These are phyloP conservation scores for Galemys pyrenaicus DNA, from an alignment of 2,113 vertebrate genomes.

Conservation along the genomic window DNA sequence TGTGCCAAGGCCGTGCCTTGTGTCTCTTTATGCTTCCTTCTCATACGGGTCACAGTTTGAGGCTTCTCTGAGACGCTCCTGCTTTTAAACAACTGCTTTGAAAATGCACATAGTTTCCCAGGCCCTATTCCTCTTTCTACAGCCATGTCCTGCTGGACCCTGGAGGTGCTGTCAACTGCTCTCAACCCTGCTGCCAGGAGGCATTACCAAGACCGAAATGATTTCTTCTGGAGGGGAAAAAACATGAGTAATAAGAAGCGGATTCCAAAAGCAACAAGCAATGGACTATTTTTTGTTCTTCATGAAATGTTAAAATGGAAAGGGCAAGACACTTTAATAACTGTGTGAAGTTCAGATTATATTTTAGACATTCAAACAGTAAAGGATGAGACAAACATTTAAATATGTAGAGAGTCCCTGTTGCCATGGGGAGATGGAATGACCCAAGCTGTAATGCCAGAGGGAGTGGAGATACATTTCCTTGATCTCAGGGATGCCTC, in stretches of 20 bases:
- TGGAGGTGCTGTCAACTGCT: constrained; percentile 81
- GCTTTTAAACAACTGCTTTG: background rate
- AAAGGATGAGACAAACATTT: constrained; percentile 2
- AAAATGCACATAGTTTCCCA: constrained; percentile 82
- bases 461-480: background rate
- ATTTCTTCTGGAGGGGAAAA: constrained; percentile 62
- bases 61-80: background rate
- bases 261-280: constrained; percentile 73
- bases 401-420: background rate
- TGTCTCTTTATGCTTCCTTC: background rate
- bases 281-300: constrained; percentile 50
- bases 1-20: background rate
- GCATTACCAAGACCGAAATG: constrained; percentile 60
- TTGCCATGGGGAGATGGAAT: background rate
- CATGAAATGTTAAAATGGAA: constrained; percentile 68
- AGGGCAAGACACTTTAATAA: constrained; percentile 48
- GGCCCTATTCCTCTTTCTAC: constrained; percentile 70
- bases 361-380: constrained; percentile 30
- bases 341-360: constrained; percentile 44
- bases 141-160: constrained; percentile 75
- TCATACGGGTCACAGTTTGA: background rate
- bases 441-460: background rate
- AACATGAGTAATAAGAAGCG: constrained; percentile 65
- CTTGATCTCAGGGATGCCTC: background rate
- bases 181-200: constrained; percentile 53